Evolutionary conservation across 37 sponge, comb jelly and placozoan genomes (phyloP).

Genomic region (Cladorhizidae sp.): DNA sequence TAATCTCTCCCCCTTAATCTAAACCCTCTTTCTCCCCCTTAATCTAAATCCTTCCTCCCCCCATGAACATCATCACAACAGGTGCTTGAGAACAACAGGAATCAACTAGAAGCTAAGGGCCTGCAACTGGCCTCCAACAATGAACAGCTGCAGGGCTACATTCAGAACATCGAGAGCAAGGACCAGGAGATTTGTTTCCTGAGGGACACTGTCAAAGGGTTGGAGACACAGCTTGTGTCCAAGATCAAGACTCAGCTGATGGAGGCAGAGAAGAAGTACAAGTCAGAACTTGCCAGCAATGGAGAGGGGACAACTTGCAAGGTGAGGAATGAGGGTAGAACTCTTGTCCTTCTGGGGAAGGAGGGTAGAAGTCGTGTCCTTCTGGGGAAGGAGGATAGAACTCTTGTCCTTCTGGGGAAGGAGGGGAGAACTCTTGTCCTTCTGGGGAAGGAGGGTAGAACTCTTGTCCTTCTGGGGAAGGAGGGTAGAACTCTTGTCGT

Average conservation of each 20-base stretch:
- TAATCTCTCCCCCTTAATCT: background rate
- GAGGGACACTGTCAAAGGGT: conserved; percentile 8
- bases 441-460: no score
- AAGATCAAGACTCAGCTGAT: conserved; percentile 12
- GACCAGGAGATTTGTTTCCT: conserved; percentile 18
- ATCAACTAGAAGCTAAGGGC: conserved; percentile 43
- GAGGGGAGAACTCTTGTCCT: no score
- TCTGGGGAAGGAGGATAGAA: no score
- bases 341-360: no score
- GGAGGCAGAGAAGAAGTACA: background rate
- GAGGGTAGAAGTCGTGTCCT: no score
- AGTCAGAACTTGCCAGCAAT: background rate
- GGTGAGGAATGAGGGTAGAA: background rate
- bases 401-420: no score
- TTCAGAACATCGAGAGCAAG: background rate
- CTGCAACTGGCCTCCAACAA: conserved; percentile 29
- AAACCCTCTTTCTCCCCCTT: background rate
- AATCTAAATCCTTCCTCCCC: background rate
- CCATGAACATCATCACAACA: background rate
- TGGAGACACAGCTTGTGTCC: conserved; percentile 44
- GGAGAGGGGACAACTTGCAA: background rate
- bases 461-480: no score
- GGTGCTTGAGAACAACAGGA: conserved; percentile 45
- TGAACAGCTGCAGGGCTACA: conserved; percentile 27
- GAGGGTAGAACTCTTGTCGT: no score